These are phyloP conservation scores for Plutomurus gul DNA, from an alignment of 1,140 invertebrate genomes.

Conservation along the genomic window DNA sequence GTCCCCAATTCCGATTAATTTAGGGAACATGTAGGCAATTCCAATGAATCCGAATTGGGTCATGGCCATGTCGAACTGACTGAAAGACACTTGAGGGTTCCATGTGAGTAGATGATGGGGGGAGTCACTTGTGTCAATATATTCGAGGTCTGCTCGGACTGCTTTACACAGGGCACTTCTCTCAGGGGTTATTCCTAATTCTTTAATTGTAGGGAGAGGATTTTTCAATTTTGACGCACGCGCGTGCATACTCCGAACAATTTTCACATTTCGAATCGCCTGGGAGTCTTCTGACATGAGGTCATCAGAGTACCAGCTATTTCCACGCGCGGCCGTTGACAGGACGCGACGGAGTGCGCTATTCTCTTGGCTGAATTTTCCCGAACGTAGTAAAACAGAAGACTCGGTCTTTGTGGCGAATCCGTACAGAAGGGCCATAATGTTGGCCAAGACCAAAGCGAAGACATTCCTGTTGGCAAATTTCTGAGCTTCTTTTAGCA, in stretches of 20 bases:
- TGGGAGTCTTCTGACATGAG: background rate
- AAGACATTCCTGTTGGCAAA: constrained; percentile 42
- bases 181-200: background rate
- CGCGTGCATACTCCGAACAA: constrained; percentile 21
- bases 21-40: constrained; percentile 41
- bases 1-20: constrained; percentile 33
- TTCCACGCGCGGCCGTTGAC: constrained; percentile 10
- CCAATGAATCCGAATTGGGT: constrained; percentile 51
- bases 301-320: constrained; percentile 32
- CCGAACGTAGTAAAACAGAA: constrained; percentile 6
- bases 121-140: constrained; percentile 30
- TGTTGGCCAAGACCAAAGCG: constrained; percentile 39
- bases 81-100: constrained; percentile 34
- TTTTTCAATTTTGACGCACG: constrained; percentile 14
- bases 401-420: constrained; percentile 36
- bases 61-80: constrained; percentile 50
- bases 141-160: constrained; percentile 33
- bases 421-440: constrained; percentile 16
- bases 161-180: background rate
- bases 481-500: constrained; percentile 34
- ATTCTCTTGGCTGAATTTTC: background rate
- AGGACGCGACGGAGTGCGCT: background rate
- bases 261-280: background rate
- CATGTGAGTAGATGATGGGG: constrained; percentile 40
- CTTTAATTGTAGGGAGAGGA: background rate